Base-by-base conservation (phyloP, 2,888 invertebrate genomes). In the Onchidella celtica region DNA sequence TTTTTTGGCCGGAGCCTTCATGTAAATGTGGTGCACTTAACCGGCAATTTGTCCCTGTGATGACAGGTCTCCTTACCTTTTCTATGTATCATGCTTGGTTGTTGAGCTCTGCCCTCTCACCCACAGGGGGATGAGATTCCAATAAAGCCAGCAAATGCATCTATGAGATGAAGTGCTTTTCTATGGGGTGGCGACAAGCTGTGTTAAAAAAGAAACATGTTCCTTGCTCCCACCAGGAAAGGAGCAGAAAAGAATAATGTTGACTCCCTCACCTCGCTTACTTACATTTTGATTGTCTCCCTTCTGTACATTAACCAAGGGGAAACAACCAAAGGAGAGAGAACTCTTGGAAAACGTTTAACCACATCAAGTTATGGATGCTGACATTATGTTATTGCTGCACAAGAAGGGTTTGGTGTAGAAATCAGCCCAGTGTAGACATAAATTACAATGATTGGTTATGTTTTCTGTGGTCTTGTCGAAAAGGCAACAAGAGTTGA, bases 401-500 rank as follows among this genome's bases (percentile, higher is more conserved):
- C 17, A 27, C 6, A 55, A 57, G 29, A 14, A 73, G 47, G 55
- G 32, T 9, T 1, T 55, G 1, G 57, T n/a, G n/a, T 6, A 72
- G 36, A 29, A 38, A 61, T 59, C 27, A 24, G 36, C 24, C 55
- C 14, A 14, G 17, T 1, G 47, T 63, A 65, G 21, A 65, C 38
- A 24, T 29, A 40, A 40, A 65, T 38, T 40, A 65, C 11, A 63
- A 21, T 61, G 65, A 65, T 75, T 65, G 40, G 72, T 55, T 72
- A n/a, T 21, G 24, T 73, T 59, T 73, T 61, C n/a, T 14, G 36
- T 66, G 34, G 29, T 32, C 2, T 32, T 66, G 47, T 55, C 55
- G 21, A 21, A 61, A 27, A 2, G 61, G 36, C 47, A 74, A 38
- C 29, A 63, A 63, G 61, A n/a, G 27, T 29, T 69, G 29, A 78